These are phyloP conservation scores for Schizothorax lantsangensis DNA, from an alignment of 2,797 vertebrate genomes.

Conservation along the genomic window DNA sequence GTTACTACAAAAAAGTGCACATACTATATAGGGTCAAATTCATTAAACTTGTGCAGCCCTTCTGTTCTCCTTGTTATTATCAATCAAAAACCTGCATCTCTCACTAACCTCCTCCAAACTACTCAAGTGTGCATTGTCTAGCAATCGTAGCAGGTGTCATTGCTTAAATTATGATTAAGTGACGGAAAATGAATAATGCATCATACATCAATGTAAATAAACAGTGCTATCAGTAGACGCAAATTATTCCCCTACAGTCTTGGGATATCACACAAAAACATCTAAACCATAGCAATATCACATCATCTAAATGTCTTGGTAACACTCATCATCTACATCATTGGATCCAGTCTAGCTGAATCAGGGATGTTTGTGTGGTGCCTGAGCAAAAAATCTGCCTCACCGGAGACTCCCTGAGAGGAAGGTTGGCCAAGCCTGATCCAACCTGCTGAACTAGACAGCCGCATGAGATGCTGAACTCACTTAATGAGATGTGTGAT, in stretches of 20 bases:
- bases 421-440: constrained; percentile 32
- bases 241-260: not conserved
- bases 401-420: constrained; percentile 19
- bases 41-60: not conserved
- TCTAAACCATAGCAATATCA: not conserved
- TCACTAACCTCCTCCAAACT: not conserved
- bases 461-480: constrained; percentile 45
- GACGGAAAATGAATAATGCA: not conserved
- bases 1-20: not conserved
- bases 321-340: not conserved
- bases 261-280: not conserved
- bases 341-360: constrained; percentile 34
- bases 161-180: not conserved
- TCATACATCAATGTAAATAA: not conserved
- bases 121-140: not conserved
- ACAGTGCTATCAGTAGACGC: too few species aligned
- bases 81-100: not conserved
- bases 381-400: constrained; percentile 30
- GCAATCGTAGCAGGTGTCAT: not conserved
- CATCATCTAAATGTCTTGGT: not conserved
- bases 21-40: not conserved
- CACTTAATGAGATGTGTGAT: constrained; percentile 57
- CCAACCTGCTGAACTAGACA: constrained; percentile 43
- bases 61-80: not conserved
- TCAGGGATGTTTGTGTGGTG: constrained; percentile 41